Percentiles rank a stretch among this genome's conserved stretches.
Evolutionary conservation across 2,113 vertebrate species (phyloP).

Genomic region (Probosciger aterrimus): DNA sequence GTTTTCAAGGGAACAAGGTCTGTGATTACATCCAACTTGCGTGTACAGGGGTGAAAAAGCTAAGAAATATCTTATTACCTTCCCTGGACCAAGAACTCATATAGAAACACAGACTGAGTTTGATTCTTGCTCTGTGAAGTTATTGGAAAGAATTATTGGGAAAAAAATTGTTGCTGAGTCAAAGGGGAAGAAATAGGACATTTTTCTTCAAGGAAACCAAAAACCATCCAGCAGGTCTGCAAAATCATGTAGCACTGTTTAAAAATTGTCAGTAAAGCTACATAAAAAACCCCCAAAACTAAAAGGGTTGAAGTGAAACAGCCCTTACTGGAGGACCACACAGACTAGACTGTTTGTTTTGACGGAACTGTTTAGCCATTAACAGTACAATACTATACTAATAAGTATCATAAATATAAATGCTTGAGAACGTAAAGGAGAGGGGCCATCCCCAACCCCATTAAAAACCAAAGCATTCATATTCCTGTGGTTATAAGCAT

Average conservation of each 20-base stretch:
- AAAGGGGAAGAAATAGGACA: neutral
- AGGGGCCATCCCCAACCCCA: neutral
- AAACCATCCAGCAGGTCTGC: neutral
- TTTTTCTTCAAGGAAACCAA: neutral
- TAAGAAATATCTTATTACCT: neutral
- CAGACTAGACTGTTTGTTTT: too few species aligned
- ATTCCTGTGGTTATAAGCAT: neutral
- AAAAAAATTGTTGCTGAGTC: neutral
- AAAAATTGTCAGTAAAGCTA: neutral
- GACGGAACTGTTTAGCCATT: neutral
- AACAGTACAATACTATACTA: neutral
- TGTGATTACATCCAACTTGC: neutral
- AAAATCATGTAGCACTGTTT: accelerated
- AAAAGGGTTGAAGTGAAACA: neutral
- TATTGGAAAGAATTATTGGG: neutral
- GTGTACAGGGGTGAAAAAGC: neutral
- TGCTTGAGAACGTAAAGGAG: neutral
- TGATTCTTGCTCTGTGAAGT: neutral
- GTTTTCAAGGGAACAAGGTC: neutral
- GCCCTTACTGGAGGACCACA: neutral
- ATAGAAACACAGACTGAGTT: neutral
- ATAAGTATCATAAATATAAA: neutral
- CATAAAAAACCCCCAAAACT: neutral
- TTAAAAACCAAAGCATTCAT: neutral
- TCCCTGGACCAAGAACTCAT: neutral